Conservation (phyloP, 64 coral and sea anemone species). For the Dendronephthya gigantea region DNA sequence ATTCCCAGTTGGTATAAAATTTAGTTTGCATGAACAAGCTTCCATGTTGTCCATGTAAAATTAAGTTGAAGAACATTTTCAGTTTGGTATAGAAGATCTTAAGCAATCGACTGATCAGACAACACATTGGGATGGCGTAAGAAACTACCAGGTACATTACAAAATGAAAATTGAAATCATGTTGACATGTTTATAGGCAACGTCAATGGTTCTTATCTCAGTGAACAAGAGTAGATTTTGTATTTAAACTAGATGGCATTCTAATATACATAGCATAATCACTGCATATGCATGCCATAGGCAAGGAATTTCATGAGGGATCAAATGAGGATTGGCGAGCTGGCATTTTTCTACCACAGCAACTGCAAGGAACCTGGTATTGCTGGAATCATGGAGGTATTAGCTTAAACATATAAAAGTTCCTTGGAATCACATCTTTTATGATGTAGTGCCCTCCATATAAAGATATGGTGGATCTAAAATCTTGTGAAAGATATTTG, state of each 20-base stretch:
- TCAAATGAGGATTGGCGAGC: conserved; percentile 75
- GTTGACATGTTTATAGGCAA: neutral
- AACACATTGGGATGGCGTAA: conserved; percentile 88
- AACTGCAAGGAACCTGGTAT: conserved; percentile 91
- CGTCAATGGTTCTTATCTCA: no score
- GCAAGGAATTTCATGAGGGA: conserved; percentile 98
- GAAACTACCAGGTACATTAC: conserved; percentile 72
- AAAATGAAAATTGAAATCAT: neutral
- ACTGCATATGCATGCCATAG: conserved; percentile 24
- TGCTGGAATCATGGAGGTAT: conserved; percentile 75
- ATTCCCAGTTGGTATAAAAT: no score
- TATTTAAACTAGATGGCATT: no score
- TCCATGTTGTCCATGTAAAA: no score
- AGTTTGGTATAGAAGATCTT: conserved; percentile 99
- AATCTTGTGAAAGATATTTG: no score
- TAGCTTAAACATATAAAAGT: no score
- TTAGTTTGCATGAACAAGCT: no score
- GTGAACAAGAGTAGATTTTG: no score
- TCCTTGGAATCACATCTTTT: no score
- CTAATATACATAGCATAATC: neutral
- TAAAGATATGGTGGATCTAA: no score
- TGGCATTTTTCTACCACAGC: conserved; percentile 96
- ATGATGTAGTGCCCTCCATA: no score
- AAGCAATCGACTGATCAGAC: conserved; percentile 72
- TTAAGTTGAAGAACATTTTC: neutral